Evolutionary conservation across 2,113 vertebrate genomes (phyloP).

Genomic region (Amazona vittata): DNA sequence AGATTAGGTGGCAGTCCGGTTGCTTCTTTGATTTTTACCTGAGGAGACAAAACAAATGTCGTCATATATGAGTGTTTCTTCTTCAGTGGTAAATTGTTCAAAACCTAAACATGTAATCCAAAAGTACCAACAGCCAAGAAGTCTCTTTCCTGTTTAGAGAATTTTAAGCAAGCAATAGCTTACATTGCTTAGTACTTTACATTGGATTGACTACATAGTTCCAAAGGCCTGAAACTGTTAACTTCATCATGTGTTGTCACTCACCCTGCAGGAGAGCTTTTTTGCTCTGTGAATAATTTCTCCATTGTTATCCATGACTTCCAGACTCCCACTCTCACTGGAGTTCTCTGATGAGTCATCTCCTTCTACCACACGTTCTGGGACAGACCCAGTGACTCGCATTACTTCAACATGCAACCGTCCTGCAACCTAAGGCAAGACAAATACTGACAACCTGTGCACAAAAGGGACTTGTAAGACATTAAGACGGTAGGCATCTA

Average conservation of each 20-base stretch:
- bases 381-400: conserved; percentile 87
- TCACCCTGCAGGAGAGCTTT: conserved; percentile 93
- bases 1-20: conserved; percentile 91
- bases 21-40: conserved; percentile 97
- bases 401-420: conserved; percentile 92
- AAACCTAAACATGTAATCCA: background rate
- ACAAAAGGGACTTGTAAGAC: background rate
- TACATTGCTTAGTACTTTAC: background rate
- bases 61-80: background rate
- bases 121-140: background rate
- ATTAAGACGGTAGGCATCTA: background rate
- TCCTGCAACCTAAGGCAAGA: conserved; percentile 85
- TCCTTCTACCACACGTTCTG: conserved; percentile 85
- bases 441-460: background rate
- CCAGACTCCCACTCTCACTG: conserved; percentile 91
- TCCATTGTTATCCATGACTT: conserved; percentile 89
- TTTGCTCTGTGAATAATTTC: conserved; percentile 90
- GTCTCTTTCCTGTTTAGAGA: background rate
- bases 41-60: conserved; percentile 2
- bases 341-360: conserved; percentile 98
- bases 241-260: background rate
- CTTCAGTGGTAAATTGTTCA: background rate
- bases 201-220: background rate
- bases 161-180: background rate
- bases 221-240: background rate